Percentiles rank a stretch among this genome's conserved stretches.
Evolutionary conservation across 2,888 invertebrate genomes (phyloP).

Genomic region (Nemoura dubitans): DNA sequence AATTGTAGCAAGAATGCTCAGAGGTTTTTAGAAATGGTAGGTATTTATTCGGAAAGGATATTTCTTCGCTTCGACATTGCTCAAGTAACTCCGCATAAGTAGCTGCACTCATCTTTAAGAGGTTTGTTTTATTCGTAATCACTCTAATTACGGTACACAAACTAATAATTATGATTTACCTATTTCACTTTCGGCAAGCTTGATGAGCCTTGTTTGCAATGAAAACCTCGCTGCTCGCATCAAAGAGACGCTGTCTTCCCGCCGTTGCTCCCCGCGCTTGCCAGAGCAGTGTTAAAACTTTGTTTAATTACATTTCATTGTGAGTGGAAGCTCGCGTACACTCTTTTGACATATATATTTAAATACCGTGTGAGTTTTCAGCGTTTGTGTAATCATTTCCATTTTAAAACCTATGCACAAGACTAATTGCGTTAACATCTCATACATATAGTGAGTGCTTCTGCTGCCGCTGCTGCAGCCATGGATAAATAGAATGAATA

Average conservation of each 20-base stretch:
- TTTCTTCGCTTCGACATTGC: too few relatives aligned
- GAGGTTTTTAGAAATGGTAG: too few relatives aligned
- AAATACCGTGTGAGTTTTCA: not conserved
- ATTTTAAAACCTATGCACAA: slow-evolving; percentile 18
- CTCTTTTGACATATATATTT: not conserved
- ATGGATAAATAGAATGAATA: not conserved
- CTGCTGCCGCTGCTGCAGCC: not conserved
- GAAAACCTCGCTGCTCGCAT: not conserved
- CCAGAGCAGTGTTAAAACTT: not conserved
- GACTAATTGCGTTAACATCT: slow-evolving; percentile 22
- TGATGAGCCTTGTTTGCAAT: not conserved
- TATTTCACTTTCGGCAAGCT: not conserved
- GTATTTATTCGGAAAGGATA: too few relatives aligned
- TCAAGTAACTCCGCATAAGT: too few relatives aligned
- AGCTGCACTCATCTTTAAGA: not conserved
- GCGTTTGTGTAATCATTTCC: not conserved
- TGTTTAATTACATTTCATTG: not conserved
- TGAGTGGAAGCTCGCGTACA: not conserved
- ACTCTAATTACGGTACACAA: not conserved
- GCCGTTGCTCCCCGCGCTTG: too few relatives aligned
- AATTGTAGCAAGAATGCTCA: too few relatives aligned
- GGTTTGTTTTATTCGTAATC: not conserved
- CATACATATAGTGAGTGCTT: not conserved
- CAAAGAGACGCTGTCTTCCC: too few relatives aligned
- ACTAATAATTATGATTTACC: not conserved